Evolutionary conservation across 37 sponge, comb jelly and placozoan genomes (phyloP), one percentile per base, ranked within the genome.

Genomic region (Lycopodina hypogea): DNA sequence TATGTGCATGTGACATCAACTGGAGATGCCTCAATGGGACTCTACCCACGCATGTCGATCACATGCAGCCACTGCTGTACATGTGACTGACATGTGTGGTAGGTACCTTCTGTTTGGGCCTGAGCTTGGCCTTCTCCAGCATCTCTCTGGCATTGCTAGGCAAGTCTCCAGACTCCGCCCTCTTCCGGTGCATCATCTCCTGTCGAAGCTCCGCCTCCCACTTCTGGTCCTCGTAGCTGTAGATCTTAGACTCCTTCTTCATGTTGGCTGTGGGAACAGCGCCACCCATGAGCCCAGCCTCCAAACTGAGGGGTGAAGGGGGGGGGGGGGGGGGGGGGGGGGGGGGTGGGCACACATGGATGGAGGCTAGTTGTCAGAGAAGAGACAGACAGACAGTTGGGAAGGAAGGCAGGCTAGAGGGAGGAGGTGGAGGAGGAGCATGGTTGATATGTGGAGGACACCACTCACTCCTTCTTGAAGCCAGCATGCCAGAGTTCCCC

Each of bases 181-280:
- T 51, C 90, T 34, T 72, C 84, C 38, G 84, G 33, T 40, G 73
- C 40, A 42, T 39, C 53, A 74, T 42, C 53, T 86, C 81, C 33
- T 48, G 83, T 45, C 76, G 83, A 77, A 96, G 75, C 72, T 99
- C 88, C 22, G 40, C 61, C 56, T 94, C 99, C 99, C 96, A 96
- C 39, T 89, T 86, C 77, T 99, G 96, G 60, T 99, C 99, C 69
- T 93, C 95, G 68, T 64, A 84, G 56, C 87, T 79, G 79, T 99
- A 99, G 24, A 80, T 33, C 69, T 89, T 93, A 2, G 86, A 85
- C 73, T 94, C 93, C 45, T 89, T 63, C 70, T 87, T 88, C 60
- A 96, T 59, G 78, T 96, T 99, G 33, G 79, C 75, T 14, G 32
- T 41, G 12, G 42, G 30, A 26, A 59, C 76, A 6, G 56, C 30